A percentile compares a stretch with the other conserved stretches of the same genome.
These are phyloP conservation scores for Kobus ellipsiprymnus DNA, from an alignment of 2,113 vertebrate species.

Conservation along the genomic window DNA sequence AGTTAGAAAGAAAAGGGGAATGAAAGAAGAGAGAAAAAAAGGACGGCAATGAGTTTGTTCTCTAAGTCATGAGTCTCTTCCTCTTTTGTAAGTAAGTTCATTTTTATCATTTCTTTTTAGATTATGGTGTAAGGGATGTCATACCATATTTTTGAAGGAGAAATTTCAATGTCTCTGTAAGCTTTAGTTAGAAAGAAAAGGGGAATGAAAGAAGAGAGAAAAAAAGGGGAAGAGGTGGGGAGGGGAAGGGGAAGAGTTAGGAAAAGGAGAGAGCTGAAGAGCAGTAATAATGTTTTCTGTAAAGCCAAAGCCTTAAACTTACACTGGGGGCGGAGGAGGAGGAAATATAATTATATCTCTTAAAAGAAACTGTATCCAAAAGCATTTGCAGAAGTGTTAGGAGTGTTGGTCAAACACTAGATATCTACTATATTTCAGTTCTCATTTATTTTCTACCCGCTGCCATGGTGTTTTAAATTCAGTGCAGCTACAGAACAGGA, in stretches of 20 bases:
- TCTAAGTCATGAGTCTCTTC: neutral
- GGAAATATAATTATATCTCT: neutral
- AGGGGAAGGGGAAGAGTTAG: neutral
- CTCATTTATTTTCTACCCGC: neutral
- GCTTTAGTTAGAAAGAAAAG: neutral
- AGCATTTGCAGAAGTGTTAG: neutral
- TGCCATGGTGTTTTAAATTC: neutral
- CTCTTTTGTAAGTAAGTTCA: neutral
- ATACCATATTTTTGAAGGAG: neutral
- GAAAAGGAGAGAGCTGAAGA: neutral
- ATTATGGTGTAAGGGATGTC: neutral
- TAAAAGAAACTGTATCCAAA: neutral
- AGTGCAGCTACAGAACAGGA: neutral
- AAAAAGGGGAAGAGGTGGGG: fast-evolving
- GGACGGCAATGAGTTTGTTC: neutral
- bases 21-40: neutral
- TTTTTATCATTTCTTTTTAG: neutral
- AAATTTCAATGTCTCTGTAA: neutral
- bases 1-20: neutral
- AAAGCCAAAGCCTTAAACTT: neutral
- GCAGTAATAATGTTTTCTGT: neutral
- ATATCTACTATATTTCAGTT: neutral
- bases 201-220: neutral
- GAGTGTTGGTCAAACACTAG: neutral
- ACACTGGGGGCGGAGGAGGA: neutral